Evolutionary conservation across 2,113 vertebrate species (phyloP), one percentile per base, ranked within the genome.

Genomic region (Macquaria australasica): DNA sequence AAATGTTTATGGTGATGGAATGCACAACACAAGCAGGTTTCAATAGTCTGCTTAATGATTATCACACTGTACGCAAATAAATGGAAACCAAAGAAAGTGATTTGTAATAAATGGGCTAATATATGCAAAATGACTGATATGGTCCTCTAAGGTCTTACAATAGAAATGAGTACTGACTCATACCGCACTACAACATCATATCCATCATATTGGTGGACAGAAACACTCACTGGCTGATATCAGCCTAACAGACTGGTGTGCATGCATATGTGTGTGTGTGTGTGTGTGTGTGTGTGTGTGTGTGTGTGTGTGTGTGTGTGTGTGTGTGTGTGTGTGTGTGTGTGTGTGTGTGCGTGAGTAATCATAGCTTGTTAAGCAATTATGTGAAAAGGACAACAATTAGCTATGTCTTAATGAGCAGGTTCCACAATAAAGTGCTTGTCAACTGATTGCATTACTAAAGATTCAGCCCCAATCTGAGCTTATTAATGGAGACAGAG

Each of bases 401-500:
- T 84, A 92, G 84, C 64, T 79, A 53, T 71, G 70, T 83, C 80
- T 87, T 88, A 92, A 90, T 79, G 76, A 90, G 77, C 81, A 72
- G 62, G 51, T 76, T 87, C 64, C 15, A 72, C 84, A 81, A 89
- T 90, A 72, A 87, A 87, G 85, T 81, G 74, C 83, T 81, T 90
- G 91, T 89, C 79, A 79, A 50, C 76, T 84, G 88, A 91, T 89
- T 90, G 73, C 50, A 81, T 93, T 89, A 87, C 37, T 43, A 87
- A 88, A 88, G 91, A 91, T 87, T 86, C 63, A 34, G 67, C n/a
- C 80, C 59, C 39, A 53, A 60, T 76, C 82, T 20, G 28, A 76
- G 73, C 50, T 45, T 71, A 58, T 88, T 79, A 87, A 81, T 81
- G 82, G 83, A 89, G 85, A 91, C 87, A 68, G 82, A 66, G 51